Evolutionary conservation across 1,140 invertebrate genomes (phyloP).

Genomic region (Elysia chlorotica): DNA sequence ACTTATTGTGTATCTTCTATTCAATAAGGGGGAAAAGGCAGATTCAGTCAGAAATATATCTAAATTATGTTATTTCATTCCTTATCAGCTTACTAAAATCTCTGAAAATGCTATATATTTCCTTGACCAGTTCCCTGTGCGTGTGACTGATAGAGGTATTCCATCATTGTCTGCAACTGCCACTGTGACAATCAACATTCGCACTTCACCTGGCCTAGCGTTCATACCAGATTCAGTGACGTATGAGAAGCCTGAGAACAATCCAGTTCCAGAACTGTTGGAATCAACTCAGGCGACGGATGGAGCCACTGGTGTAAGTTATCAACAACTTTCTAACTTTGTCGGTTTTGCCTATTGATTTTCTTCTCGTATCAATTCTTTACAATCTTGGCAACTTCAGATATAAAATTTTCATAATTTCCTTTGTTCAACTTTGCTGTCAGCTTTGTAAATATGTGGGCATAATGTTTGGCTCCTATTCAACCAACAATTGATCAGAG

Average conservation of each 20-base stretch:
- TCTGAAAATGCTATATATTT: not conserved
- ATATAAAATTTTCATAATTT: too few species aligned
- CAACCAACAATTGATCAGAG: too few species aligned
- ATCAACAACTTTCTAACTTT: not conserved
- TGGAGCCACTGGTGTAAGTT: not conserved
- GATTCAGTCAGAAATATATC: not conserved
- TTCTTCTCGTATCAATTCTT: too few species aligned
- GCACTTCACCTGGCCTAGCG: not conserved
- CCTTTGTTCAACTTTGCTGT: too few species aligned
- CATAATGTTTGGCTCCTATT: too few species aligned
- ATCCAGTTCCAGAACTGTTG: not conserved
- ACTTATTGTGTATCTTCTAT: too few species aligned
- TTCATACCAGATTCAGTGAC: slow-evolving; percentile 1
- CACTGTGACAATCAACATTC: slow-evolving; percentile 30
- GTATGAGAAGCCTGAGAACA: not conserved
- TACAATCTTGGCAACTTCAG: too few species aligned
- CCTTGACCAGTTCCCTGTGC: slow-evolving; percentile 29
- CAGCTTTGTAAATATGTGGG: too few species aligned
- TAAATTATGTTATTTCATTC: not conserved
- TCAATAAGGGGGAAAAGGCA: not conserved
- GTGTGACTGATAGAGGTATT: slow-evolving; percentile 34
- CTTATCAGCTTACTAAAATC: not conserved
- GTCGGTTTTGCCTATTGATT: too few species aligned
- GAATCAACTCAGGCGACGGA: not conserved
- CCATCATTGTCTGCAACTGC: slow-evolving; percentile 28